Percentiles rank a stretch among this genome's conserved stretches.
phyloP scores from a whole-genome alignment of 2,113 vertebrate species.

The Thunnus thynnus region DNA sequence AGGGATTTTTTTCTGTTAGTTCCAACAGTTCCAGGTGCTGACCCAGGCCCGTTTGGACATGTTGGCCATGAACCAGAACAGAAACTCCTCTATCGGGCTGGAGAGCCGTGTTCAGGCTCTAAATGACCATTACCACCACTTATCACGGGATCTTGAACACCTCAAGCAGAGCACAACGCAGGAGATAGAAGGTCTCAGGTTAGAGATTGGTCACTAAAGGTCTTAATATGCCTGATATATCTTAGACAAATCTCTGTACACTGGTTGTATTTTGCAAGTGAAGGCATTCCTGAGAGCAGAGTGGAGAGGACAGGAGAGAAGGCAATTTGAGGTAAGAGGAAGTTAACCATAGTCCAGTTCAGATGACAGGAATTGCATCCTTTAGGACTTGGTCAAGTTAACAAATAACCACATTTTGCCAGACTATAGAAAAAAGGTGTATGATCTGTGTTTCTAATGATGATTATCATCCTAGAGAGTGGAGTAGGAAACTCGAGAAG shows the following conservation, averaged over 20 bases:
- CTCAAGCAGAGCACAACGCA: constrained; percentile 52
- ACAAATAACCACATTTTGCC: neutral
- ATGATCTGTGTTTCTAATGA: neutral
- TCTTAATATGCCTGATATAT: neutral
- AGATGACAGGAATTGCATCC: neutral
- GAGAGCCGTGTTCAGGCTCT: constrained; percentile 78
- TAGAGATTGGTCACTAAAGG: constrained; percentile 1
- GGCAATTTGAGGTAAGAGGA: neutral
- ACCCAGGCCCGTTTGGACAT: constrained; percentile 80
- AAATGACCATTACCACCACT: constrained; percentile 56
- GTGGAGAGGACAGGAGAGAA: neutral
- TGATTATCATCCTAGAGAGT: constrained; percentile 36
- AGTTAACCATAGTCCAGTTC: neutral
- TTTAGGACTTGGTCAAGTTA: neutral
- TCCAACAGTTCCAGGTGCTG: constrained; percentile 83
- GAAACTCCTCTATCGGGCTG: constrained; percentile 81
- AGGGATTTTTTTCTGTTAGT: constrained; percentile 73
- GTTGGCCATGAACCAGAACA: constrained; percentile 82
- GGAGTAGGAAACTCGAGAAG: constrained; percentile 72
- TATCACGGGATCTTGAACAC: constrained; percentile 68
- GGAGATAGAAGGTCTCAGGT: constrained; percentile 64
- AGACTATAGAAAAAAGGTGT: no score
- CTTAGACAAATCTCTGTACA: neutral
- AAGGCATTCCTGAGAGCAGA: neutral
- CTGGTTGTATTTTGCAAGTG: neutral